phyloP scores from a whole-genome alignment of 2,797 vertebrate species.

The Sphenodon punctatus region DNA sequence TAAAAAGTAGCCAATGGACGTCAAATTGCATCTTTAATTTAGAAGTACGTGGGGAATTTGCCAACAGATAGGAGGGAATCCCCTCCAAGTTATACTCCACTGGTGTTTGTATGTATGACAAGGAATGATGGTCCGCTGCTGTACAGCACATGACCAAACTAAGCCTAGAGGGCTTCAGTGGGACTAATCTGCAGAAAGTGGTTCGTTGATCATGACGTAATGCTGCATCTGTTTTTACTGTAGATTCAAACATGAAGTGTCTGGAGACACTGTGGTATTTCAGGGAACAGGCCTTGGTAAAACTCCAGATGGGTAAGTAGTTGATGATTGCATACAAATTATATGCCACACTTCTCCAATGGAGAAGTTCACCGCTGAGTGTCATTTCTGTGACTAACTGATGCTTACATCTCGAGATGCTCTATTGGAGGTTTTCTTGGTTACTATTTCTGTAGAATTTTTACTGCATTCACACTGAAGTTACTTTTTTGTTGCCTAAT shows the following conservation, averaged over 20 bases:
- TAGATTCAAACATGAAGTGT: slow-evolving; percentile 89
- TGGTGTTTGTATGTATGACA: neutral
- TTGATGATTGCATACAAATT: slow-evolving; percentile 33
- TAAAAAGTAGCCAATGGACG: too few relatives aligned
- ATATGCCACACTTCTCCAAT: too few relatives aligned
- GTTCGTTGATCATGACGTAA: too few relatives aligned
- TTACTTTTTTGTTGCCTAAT: neutral
- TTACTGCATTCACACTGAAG: neutral
- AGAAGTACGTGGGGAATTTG: too few relatives aligned
- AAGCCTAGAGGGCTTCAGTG: too few relatives aligned
- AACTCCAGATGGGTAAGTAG: slow-evolving; percentile 97
- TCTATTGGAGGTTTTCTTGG: neutral
- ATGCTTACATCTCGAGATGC: neutral
- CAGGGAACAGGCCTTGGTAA: slow-evolving; percentile 91
- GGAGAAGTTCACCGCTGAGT: slow-evolving; percentile 5
- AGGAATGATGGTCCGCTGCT: neutral
- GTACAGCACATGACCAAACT: neutral
- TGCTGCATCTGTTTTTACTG: slow-evolving; percentile 32
- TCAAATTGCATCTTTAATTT: too few relatives aligned
- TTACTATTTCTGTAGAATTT: neutral
- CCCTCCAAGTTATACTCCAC: too few relatives aligned
- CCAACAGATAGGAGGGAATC: too few relatives aligned
- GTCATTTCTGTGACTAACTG: neutral
- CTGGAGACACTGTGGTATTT: slow-evolving; percentile 94
- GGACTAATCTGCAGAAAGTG: too few relatives aligned